Base-by-base conservation (phyloP, 2,113 vertebrate genomes). In the Dissostichus mawsoni region DNA sequence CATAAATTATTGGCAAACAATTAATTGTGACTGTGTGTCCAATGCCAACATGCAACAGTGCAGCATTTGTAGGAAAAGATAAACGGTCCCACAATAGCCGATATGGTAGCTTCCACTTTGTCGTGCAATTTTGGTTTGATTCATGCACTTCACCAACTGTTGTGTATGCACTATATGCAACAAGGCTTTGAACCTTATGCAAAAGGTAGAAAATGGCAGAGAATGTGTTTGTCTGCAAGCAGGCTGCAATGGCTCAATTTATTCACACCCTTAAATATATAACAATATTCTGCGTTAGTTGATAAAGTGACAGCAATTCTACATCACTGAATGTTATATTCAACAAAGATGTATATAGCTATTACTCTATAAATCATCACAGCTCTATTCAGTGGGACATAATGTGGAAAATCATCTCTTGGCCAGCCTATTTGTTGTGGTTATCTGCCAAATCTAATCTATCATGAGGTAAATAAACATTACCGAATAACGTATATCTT, bases 341-440 rank as follows among this genome's bases (percentile, higher is more conserved):
- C 68, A 51, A 25, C 11, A 8, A 84, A 74, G 78, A 88, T 80
- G 68, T 69, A 77, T 62, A 81, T 68, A 48, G 72, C n/a, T 59
- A 85, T 79, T 74, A 58, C 23, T 48, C 81, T 20, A 67, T 88
- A 74, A 65, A 74, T 90, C 79, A 74, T 57, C 55, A 41, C 36
- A 44, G 33, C 29, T 69, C 10, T 29, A 12, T 36, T 18, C 58
- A 16, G 11, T 47, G 9, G 36, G 25, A 52, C 56, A 23, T 29
- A 33, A 55, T 73, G 62, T 29, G 64, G 72, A 80, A 81, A 76
- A 82, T 55, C 65, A 87, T 81, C 63, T 66, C 57, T 41, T 14
- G 58, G 57, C 18, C 36, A 36, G 23, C 36, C 16, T 61, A 29
- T 51, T 71, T 80, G 55, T 58, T 68, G 51, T 6, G 65, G 18